Conservation (phyloP, 2,113 vertebrate species). For the Tragulus kanchil region DNA sequence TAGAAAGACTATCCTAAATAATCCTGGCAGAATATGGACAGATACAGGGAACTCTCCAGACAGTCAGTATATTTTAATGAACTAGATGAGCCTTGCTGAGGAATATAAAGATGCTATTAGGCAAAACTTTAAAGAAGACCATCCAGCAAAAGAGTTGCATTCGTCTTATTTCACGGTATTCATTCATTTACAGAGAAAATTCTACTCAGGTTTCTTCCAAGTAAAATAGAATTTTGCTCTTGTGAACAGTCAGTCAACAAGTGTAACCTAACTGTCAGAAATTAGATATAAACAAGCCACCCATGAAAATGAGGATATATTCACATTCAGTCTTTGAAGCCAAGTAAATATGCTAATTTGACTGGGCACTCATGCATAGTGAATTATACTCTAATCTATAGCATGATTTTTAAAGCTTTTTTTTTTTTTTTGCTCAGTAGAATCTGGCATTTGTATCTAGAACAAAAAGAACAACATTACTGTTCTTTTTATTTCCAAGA, state of each 20-base stretch:
- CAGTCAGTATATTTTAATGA: fast-evolving
- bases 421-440: neutral
- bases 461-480: neutral
- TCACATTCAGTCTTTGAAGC: neutral
- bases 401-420: neutral
- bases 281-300: neutral
- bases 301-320: neutral
- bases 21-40: neutral
- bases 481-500: conserved; percentile 37
- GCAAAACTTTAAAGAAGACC: neutral
- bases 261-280: neutral
- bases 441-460: neutral
- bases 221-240: neutral
- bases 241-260: neutral
- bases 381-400: conserved; percentile 46
- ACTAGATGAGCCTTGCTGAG: neutral
- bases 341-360: conserved; percentile 21
- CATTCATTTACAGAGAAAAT: neutral
- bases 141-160: neutral
- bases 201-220: neutral
- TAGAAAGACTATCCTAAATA: neutral
- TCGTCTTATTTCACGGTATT: neutral
- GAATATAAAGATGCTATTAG: neutral
- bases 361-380: neutral
- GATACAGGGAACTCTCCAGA: fast-evolving